phyloP scores from a whole-genome alignment of 2,888 invertebrate genomes.

The Poecilobothrus nobilitatus region DNA sequence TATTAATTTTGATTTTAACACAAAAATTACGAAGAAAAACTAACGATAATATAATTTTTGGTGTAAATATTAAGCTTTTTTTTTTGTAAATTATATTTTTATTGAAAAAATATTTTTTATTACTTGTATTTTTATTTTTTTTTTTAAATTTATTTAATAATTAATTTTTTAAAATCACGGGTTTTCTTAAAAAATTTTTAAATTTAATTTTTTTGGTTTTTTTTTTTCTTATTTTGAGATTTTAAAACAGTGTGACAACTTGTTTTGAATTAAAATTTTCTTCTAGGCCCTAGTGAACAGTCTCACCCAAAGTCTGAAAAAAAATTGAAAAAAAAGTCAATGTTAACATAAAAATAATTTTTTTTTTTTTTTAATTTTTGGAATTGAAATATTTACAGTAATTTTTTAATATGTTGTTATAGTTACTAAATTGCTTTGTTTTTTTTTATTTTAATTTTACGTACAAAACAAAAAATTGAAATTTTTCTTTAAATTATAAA shows the following conservation, averaged over 20 bases:
- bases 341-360: not conserved
- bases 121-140: constrained; percentile 13
- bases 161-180: constrained; percentile 14
- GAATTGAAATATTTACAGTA: not conserved
- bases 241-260: not conserved
- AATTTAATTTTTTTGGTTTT: constrained; percentile 18
- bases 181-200: not conserved
- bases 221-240: constrained; percentile 16
- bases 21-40: constrained; percentile 14
- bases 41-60: constrained; percentile 11
- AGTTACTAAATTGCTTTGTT: not conserved
- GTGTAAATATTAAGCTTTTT: constrained; percentile 21
- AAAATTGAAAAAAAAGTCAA: constrained; percentile 13
- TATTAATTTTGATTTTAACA: constrained; percentile 8
- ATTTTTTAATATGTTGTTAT: not conserved
- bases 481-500: too few relatives aligned
- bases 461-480: too few relatives aligned
- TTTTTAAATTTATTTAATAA: constrained; percentile 11
- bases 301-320: constrained; percentile 33
- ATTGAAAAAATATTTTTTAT: not conserved
- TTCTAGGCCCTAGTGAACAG: constrained; percentile 31
- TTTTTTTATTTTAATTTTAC: not conserved
- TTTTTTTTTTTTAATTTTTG: too few relatives aligned
- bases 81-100: constrained; percentile 15
- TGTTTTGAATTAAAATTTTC: constrained; percentile 16